Percentiles rank a stretch among this genome's conserved stretches.
These are phyloP conservation scores for Anser cygnoides DNA, from an alignment of 2,113 vertebrate genomes.

Conservation along the genomic window DNA sequence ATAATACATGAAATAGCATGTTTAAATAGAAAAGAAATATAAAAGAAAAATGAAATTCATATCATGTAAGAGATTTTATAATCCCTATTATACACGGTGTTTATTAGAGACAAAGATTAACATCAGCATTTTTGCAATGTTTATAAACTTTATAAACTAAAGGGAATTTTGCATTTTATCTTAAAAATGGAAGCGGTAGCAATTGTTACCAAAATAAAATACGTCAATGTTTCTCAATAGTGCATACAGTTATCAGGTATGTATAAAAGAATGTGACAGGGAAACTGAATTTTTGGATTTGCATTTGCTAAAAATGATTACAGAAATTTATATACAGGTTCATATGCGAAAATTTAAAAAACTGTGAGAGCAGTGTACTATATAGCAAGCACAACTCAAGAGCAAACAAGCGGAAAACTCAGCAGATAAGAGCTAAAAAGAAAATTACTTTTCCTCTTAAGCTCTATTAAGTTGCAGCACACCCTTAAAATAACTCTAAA, in stretches of 20 bases:
- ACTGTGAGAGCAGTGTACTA: background rate
- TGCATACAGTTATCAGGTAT: background rate
- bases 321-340: background rate
- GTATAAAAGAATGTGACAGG: background rate
- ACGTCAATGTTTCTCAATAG: background rate
- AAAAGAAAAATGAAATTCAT: background rate
- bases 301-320: background rate
- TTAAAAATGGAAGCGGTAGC: background rate
- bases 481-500: background rate
- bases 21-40: background rate
- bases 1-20: background rate
- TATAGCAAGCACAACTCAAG: background rate
- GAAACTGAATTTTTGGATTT: background rate
- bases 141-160: background rate
- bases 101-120: background rate
- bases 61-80: background rate
- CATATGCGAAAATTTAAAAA: background rate
- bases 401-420: background rate
- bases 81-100: background rate
- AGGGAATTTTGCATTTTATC: background rate
- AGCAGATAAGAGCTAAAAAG: background rate
- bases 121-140: background rate
- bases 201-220: background rate
- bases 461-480: background rate
- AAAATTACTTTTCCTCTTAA: background rate